These are phyloP conservation scores for Melanchra persicariae DNA, from an alignment of 2,888 invertebrate genomes.

Conservation along the genomic window DNA sequence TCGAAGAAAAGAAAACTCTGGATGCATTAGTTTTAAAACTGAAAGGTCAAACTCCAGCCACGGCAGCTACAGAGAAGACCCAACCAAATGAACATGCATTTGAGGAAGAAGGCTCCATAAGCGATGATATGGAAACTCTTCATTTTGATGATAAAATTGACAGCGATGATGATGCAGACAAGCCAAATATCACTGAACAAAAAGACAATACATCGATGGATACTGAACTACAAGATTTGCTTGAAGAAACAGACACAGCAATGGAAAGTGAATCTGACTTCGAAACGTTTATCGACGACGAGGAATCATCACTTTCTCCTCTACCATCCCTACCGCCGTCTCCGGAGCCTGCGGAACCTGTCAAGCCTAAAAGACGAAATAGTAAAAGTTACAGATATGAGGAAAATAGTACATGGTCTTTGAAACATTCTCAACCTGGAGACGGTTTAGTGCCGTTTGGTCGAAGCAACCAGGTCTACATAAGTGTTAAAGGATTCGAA, in stretches of 20 bases:
- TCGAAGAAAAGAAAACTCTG: slow-evolving; percentile 5
- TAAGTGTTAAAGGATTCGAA: neutral
- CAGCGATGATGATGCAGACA: neutral
- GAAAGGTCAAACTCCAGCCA: neutral
- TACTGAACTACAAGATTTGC: neutral
- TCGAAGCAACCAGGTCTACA: neutral
- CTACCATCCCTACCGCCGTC: neutral
- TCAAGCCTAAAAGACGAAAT: neutral
- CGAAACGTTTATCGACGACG: slow-evolving; percentile 6
- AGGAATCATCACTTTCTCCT: neutral
- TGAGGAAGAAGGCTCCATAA: neutral
- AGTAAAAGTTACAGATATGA: neutral
- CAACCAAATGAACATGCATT: neutral
- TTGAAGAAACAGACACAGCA: no score
- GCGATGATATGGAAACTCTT: slow-evolving; percentile 8
- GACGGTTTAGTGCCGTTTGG: slow-evolving; percentile 7
- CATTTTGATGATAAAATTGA: slow-evolving; percentile 1
- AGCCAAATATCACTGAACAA: neutral
- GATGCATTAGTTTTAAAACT: slow-evolving; percentile 12
- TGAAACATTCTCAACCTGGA: neutral
- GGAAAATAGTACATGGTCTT: neutral
- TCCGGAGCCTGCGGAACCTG: no score
- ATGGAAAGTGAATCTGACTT: neutral
- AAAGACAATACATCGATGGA: neutral
- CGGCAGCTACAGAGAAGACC: neutral